These are phyloP conservation scores for Amblyopsis rosae DNA, from an alignment of 2,113 vertebrate genomes.

Conservation along the genomic window DNA sequence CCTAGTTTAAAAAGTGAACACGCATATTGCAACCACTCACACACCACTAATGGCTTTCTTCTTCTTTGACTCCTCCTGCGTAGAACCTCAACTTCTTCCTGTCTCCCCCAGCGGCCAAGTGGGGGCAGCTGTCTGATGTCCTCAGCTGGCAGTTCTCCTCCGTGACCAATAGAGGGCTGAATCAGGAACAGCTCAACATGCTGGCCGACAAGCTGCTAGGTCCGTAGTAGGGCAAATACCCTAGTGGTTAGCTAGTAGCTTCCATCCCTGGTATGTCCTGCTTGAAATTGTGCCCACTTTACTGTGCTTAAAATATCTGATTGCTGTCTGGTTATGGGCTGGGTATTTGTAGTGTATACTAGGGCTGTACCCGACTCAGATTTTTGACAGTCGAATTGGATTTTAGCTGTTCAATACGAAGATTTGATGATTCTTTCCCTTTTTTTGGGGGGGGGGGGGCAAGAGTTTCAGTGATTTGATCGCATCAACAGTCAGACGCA, in stretches of 20 bases:
- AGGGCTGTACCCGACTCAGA: too few species aligned
- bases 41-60: neutral
- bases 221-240: conserved; percentile 42
- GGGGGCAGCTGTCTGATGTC: conserved; percentile 88
- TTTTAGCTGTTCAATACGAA: too few species aligned
- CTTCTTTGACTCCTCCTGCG: conserved; percentile 10
- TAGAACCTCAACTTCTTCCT: conserved; percentile 92
- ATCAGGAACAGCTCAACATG: conserved; percentile 90
- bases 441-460: too few species aligned
- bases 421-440: too few species aligned
- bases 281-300: too few species aligned
- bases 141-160: conserved; percentile 95
- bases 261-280: too few species aligned
- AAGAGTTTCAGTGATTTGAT: too few species aligned
- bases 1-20: neutral
- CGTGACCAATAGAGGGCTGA: conserved; percentile 86
- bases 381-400: too few species aligned
- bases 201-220: conserved; percentile 89
- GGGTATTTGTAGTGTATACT: too few species aligned
- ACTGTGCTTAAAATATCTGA: too few species aligned
- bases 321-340: too few species aligned
- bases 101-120: conserved; percentile 80
- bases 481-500: too few species aligned
- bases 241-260: neutral
- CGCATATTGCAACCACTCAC: neutral